phyloP scores from a whole-genome alignment of 1,140 invertebrate species.

The Macrostomum lignano region DNA sequence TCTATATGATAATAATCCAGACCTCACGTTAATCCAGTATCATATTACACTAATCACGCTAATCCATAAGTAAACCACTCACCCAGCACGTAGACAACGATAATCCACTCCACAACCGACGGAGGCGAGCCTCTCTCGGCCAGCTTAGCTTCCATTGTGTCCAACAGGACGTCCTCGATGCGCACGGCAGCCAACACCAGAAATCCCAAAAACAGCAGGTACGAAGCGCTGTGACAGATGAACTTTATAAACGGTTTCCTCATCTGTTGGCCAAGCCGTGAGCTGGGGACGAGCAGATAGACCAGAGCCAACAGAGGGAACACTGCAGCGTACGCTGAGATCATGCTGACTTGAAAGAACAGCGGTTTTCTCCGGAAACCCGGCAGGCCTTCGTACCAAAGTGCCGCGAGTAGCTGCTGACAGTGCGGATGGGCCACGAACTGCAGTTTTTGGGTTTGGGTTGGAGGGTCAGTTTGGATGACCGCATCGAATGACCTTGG shows the following conservation, averaged over 20 bases:
- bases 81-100: conserved; percentile 65
- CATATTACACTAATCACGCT: too few relatives aligned
- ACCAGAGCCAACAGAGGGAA: conserved; percentile 72
- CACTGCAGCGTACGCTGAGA: conserved; percentile 57
- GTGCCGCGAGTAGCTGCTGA: conserved; percentile 74
- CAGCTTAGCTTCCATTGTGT: conserved; percentile 25
- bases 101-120: conserved; percentile 63
- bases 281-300: conserved; percentile 72
- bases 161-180: conserved; percentile 60
- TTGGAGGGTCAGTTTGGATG: too few relatives aligned
- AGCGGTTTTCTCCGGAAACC: conserved; percentile 83
- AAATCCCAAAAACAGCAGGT: conserved; percentile 67
- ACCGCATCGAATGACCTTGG: too few relatives aligned
- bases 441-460: too few relatives aligned
- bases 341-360: conserved; percentile 47
- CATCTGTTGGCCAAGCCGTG: conserved; percentile 48
- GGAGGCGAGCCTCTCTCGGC: conserved; percentile 56
- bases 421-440: conserved; percentile 96
- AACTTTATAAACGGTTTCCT: conserved; percentile 78
- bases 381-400: conserved; percentile 90
- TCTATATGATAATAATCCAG: too few relatives aligned
- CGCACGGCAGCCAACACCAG: conserved; percentile 76
- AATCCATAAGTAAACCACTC: too few relatives aligned
- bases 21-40: too few relatives aligned
- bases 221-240: conserved; percentile 59